These are phyloP conservation scores for Argyrosomus japonicus DNA, from an alignment of 2,113 vertebrate genomes.

Conservation along the genomic window DNA sequence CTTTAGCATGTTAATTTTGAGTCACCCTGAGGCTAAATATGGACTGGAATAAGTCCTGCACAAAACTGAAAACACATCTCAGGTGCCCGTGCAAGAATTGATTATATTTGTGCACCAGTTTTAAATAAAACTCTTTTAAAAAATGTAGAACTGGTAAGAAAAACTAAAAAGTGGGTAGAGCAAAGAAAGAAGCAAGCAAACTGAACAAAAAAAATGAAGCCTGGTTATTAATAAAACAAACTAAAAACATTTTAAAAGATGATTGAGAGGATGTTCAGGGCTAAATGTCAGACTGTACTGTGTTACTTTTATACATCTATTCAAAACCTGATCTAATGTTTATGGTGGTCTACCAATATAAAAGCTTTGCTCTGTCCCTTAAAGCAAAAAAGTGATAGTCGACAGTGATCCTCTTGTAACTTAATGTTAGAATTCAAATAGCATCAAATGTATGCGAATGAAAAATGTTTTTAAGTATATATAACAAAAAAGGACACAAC, in stretches of 20 bases:
- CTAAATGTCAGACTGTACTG: background rate
- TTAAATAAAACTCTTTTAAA: slow-evolving; percentile 17
- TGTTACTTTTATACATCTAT: background rate
- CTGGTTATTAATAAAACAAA: background rate
- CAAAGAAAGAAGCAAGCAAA: background rate
- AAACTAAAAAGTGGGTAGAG: background rate
- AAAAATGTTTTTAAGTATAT: background rate
- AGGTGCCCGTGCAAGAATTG: slow-evolving; percentile 21
- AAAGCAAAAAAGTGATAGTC: background rate
- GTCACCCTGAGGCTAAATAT: slow-evolving; percentile 44
- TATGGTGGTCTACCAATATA: background rate
- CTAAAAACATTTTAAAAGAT: background rate
- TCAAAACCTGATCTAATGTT: background rate
- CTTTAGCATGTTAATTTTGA: slow-evolving; percentile 57
- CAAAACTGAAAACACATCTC: slow-evolving; percentile 40
- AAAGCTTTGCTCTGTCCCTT: background rate
- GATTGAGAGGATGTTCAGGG: background rate
- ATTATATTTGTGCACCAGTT: slow-evolving; percentile 29
- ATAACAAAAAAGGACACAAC: background rate
- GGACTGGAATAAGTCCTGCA: slow-evolving; percentile 1
- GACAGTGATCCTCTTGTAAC: background rate
- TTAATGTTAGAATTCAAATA: background rate
- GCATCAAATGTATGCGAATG: background rate
- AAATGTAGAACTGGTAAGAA: background rate
- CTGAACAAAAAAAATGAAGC: background rate